Base-by-base conservation (phyloP, 2,888 invertebrate genomes). In the Ctena decussata region DNA sequence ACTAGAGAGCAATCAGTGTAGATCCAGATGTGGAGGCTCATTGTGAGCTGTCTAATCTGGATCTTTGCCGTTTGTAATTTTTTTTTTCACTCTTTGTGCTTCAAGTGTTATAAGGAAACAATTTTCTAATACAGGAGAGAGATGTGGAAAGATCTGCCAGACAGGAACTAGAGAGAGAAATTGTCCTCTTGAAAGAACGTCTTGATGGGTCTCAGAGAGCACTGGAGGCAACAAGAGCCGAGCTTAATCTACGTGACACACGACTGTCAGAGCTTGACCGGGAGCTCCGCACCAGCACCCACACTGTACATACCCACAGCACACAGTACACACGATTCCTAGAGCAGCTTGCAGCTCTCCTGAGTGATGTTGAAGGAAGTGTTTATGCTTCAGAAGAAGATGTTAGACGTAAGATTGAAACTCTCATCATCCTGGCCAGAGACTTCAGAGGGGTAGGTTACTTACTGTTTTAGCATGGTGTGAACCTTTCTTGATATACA, bases 341-440 rank as follows among this genome's bases (percentile, higher is more conserved):
- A 60, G 95, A 96, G 70, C 91, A 94, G 78, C 79, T 96, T 24
- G 93, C 94, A 0, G 84, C 86, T 46, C 73, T 95, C 12, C 89
- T 96, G 73, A 90, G 93, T 75, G 92, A 94, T 27, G 75, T 84
- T 6, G 93, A 89, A 76, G 83, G 81, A 32, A 73, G 76, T 8
- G 82, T 93, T 3, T 91, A 92, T 11, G 91, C 93, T 3, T 91
- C 90, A 53, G 95, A 95, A 41, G 95, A 95, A 32, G 77, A 86
- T 5, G 93, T 96, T 73, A 92, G 91, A 69, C 93, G 94, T 37
- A 89, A 91, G 35, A 90, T 95, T 21, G 86, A 90, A 75, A 72
- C 78, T 15, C 80, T 95, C 30, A 79, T 87, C 8, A 81, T 85
- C 35, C 84, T 88, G 39, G 86, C 89, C 65, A 90, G 92, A 71